phyloP scores from a whole-genome alignment of 1,140 invertebrate species.

The Tetraneura akinire region DNA sequence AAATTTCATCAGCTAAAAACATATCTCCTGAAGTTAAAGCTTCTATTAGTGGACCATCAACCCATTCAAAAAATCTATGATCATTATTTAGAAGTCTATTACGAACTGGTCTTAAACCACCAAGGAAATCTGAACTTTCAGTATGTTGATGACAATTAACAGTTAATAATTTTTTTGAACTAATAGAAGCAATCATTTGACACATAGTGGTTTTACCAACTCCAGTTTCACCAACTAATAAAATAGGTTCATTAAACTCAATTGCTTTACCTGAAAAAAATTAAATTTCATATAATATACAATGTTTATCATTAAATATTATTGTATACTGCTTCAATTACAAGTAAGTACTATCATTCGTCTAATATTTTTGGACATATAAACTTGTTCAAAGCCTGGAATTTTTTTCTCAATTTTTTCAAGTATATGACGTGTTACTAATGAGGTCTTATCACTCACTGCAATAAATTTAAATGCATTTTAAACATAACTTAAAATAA shows the following conservation, averaged over 20 bases:
- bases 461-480: slow-evolving; percentile 5
- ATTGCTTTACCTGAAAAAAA: slow-evolving; percentile 70
- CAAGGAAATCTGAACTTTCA: slow-evolving; percentile 96
- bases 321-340: slow-evolving; percentile 52
- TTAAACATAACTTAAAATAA: slow-evolving; percentile 13
- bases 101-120: slow-evolving; percentile 88
- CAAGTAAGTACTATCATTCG: slow-evolving; percentile 88
- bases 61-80: slow-evolving; percentile 90
- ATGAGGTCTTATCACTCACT: slow-evolving; percentile 65
- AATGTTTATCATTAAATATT: background rate
- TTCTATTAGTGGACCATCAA: slow-evolving; percentile 90
- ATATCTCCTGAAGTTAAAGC: slow-evolving; percentile 86
- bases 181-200: slow-evolving; percentile 78
- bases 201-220: slow-evolving; percentile 98
- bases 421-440: slow-evolving; percentile 74
- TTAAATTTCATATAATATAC: background rate
- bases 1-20: slow-evolving; percentile 98
- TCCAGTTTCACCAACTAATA: slow-evolving; percentile 97
- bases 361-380: slow-evolving; percentile 92
- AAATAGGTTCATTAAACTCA: slow-evolving; percentile 89
- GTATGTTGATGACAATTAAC: slow-evolving; percentile 99
- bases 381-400: slow-evolving; percentile 74
- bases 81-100: slow-evolving; percentile 62
- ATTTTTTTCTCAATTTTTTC: slow-evolving; percentile 64
- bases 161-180: slow-evolving; percentile 68